phyloP scores from a whole-genome alignment of 2,888 invertebrate genomes.

The Eupithecia pulchellata region DNA sequence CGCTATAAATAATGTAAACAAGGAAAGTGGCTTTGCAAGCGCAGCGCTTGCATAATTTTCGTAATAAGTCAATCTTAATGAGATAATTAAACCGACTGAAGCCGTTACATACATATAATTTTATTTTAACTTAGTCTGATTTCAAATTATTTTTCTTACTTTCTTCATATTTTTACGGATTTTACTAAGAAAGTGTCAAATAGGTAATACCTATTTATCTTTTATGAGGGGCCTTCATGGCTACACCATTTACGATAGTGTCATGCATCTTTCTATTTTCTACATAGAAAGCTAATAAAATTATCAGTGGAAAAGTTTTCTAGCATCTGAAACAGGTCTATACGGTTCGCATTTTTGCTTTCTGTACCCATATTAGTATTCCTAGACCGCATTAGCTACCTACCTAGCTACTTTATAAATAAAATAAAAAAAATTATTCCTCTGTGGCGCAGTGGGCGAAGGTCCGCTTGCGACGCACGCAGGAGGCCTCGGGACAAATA shows the following conservation, averaged over 20 bases:
- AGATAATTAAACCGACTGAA: slow-evolving; percentile 33
- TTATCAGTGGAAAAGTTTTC: not conserved
- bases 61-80: slow-evolving; percentile 39
- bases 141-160: slow-evolving; percentile 18
- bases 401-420: not conserved
- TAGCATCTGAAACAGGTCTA: slow-evolving; percentile 1
- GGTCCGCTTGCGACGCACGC: no score
- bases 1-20: slow-evolving; percentile 33
- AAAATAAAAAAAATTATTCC: no score
- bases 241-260: not conserved
- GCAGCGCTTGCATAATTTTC: slow-evolving; percentile 39
- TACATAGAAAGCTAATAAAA: not conserved
- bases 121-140: slow-evolving; percentile 20
- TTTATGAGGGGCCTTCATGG: not conserved
- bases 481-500: no score
- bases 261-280: not conserved
- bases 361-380: not conserved
- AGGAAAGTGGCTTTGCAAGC: slow-evolving; percentile 41
- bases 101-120: slow-evolving; percentile 43
- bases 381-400: not conserved
- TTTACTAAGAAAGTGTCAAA: slow-evolving; percentile 11
- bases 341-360: not conserved
- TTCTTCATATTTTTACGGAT: slow-evolving; percentile 21
- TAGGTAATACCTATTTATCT: not conserved
- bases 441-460: no score